Base-by-base conservation (phyloP, 2,888 invertebrate species). In the Oscheius sp. region DNA sequence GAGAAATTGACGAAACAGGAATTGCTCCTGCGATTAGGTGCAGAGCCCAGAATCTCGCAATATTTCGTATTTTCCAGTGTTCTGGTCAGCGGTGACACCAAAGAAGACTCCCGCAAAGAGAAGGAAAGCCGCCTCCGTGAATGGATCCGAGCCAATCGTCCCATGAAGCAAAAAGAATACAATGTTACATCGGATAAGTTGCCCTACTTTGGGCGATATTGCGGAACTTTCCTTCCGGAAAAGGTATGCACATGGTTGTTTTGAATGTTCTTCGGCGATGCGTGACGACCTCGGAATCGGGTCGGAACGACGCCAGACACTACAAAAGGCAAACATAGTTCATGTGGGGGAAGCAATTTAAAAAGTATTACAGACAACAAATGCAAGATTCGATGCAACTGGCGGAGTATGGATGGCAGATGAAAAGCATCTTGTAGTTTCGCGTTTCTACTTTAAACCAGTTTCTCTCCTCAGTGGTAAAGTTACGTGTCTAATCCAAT, bases 381-480 rank as follows among this genome's bases (percentile, higher is more conserved):
- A 52, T 52, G 13, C 66, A 25, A 25, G 52, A 66, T 74, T 76
- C 49, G 78, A 81, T 69, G 76, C 84, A 13, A 75, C 78, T 21
- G 88, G 88, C 21, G 85, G 84, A 1, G 71, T 88, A 9, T 88
- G 87, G 87, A 79, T 84, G 5, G 83, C 86, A 18, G 87, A 87
- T 75, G 79, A 86, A 1, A 75, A 74, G 13, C 77, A 80, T 43
- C 73, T 88, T n/a, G 77, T 87, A 43, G 77, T 88, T n/a, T 85
- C 88, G 1, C 82, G 86, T 63, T 88, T 88, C 75, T 79, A 84
- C 64, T 88, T 87, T 72, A 83, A 86, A 45, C 88, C 87, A 1
- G 76, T 79, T 55, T 83, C 84, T 7, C 74, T 78, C 46, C 72
- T 78, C 25, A 74, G 63, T 64, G 84, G 84, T 83, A 59, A 45